Evolutionary conservation across 2,797 vertebrate species (phyloP), one percentile per base, ranked within the genome.

Genomic region (Meda fulgida): DNA sequence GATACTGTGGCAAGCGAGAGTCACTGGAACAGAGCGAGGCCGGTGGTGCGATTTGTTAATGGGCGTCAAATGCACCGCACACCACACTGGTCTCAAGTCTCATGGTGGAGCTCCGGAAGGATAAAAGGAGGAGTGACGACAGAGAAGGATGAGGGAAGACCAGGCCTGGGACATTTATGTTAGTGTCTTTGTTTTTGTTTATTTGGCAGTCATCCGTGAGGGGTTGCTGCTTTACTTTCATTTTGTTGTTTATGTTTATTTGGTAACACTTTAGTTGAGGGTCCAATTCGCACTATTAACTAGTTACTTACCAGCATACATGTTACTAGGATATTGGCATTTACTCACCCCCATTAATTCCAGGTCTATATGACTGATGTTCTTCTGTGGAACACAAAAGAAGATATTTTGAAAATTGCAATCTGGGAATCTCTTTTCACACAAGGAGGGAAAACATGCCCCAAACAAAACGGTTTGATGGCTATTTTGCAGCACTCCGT

Each of bases 401-500:
- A 63, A 63, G 3, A 65, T 65, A 31, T 31, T 65, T 65, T 7
- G 26, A 65, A 29, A 29, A 31, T 48, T 14, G 43, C 21, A 43
- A 36, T 66, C 46, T 69, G 46, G 11, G 69, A 66, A 75, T 51
- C 5, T 53, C 7, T 63, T 26, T 26, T 53, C 21, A 43, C 53
- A 67, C 19, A 14, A 73, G 18, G 67, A 60, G n/a, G 38, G 40
- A 79, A 79, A 76, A 51, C 23, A 78, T 26, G 53, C 71, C 34
- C 34, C 63, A 71, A 40, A 78, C 36, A 46, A 81, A 51, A 5
- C 23, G 6, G 6, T 19, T 79, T 23, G 65, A 82, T 16, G 78
- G 66, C 48, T 51, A 60, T 85, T 87, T 63, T 69, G 78, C 60
- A 81, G 58, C 81, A 73, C 48, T 43, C 40, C 0, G 9, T 60